Evolutionary conservation across 2,888 invertebrate species (phyloP), one percentile per base, ranked within the genome.

Genomic region (Parnassius mnemosyne): DNA sequence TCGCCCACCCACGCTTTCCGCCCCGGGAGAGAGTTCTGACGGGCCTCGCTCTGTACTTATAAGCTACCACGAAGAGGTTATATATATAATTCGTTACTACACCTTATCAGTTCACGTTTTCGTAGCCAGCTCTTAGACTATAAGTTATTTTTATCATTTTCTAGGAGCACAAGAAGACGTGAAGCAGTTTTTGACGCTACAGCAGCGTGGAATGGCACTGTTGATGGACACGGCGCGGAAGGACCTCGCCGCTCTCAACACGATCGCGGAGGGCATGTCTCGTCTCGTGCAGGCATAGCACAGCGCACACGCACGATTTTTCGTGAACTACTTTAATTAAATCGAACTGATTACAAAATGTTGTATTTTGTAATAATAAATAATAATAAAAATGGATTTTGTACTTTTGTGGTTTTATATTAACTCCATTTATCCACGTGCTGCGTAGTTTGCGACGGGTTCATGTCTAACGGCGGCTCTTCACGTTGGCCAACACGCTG

Each of bases 131-230:
- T n/a, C n/a, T n/a, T n/a, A n/a, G n/a, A n/a, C n/a, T n/a, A n/a
- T 34, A 34, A 34, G 34, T 34, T 34, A 7, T 34, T 34, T 34
- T 3, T 5, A 34, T 34, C 34, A 20, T 51, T 10, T 57, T 16
- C 66, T 79, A 81, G 94, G 94, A 71, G 93, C 94, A 3, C 94
- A 94, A 83, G 94, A 94, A 69, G 95, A 95, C 77, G 92, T 95
- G 79, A 94, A 94, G 69, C 93, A 97, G 89, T 97, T 97, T 84
- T 85, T 98, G 62, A 93, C 93, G 54, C 94, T 97, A 89, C 96
- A 98, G 77, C 98, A 98, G 79, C 95, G 95, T 66, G 98, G 98
- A 0, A 96, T 98, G 92, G 94, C 95, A 42, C 96, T 97, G 74
- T 89, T 98, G 20, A 94, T 97, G 66, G 94, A 95, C 63, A 96